Percentiles rank a stretch among this genome's conserved stretches.
These are phyloP conservation scores for Vidua macroura DNA, from an alignment of 2,113 vertebrate species.

Conservation along the genomic window DNA sequence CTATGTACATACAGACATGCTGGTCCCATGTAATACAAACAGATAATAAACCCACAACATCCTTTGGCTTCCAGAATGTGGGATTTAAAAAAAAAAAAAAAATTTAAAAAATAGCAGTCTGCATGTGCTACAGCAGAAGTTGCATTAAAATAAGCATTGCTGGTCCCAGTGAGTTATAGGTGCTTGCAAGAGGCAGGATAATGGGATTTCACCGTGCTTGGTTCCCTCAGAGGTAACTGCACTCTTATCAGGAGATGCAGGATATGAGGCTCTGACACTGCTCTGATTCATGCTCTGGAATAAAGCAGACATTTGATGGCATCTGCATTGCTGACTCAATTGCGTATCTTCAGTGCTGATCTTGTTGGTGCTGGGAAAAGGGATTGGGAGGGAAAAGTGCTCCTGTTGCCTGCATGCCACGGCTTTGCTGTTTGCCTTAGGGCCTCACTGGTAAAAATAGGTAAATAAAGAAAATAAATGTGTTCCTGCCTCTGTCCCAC, in stretches of 20 bases:
- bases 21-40: not conserved
- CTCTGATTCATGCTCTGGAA: constrained; percentile 12
- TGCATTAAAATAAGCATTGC: not conserved
- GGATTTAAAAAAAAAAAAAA: not conserved
- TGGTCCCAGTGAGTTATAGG: not conserved
- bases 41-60: not conserved
- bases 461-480: not conserved
- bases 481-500: not conserved
- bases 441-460: not conserved
- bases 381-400: not conserved
- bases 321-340: constrained; percentile 51
- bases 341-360: not conserved
- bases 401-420: not conserved
- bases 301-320: constrained; percentile 12
- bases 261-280: not conserved
- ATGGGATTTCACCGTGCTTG: not conserved
- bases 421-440: not conserved
- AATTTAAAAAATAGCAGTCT: not conserved
- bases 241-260: not conserved
- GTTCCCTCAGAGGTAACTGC: not conserved
- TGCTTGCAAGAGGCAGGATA: not conserved
- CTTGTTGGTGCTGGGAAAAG: not conserved
- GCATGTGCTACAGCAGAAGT: not conserved
- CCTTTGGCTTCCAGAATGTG: not conserved
- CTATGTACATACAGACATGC: not conserved